A percentile compares a stretch with the other conserved stretches of the same genome.
Evolutionary conservation across 2,888 invertebrate species (phyloP).

Genomic region (Boloria selene): DNA sequence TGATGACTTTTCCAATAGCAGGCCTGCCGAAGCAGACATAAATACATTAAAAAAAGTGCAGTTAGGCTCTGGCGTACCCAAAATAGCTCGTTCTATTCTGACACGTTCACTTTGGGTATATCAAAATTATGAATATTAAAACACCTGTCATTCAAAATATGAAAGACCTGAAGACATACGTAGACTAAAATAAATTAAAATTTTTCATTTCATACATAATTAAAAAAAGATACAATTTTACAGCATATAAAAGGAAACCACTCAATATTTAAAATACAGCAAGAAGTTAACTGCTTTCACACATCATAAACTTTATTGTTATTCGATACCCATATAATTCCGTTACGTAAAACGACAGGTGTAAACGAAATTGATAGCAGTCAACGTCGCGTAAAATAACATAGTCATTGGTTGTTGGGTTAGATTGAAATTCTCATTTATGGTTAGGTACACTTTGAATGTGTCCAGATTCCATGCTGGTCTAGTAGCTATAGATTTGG

Average conservation of each 20-base stretch:
- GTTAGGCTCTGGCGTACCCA: no score
- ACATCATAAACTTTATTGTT: conserved; percentile 15
- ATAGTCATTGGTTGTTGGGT: conserved; percentile 2
- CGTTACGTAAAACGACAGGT: conserved; percentile 26
- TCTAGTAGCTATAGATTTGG: no score
- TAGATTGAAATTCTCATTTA: conserved; percentile 6
- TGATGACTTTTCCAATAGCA: no score
- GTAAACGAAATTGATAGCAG: conserved; percentile 23
- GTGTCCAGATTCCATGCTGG: no score
- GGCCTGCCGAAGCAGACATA: no score
- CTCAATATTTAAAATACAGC: conserved; percentile 8
- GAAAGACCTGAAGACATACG: neutral
- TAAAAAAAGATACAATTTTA: neutral
- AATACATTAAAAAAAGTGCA: no score
- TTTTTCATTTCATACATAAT: neutral
- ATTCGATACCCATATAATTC: conserved; percentile 24
- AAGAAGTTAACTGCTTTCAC: conserved; percentile 9
- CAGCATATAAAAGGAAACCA: neutral
- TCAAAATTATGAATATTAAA: no score
- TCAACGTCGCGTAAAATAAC: conserved; percentile 34
- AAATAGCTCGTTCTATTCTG: no score
- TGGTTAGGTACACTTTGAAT: neutral
- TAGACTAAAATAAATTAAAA: neutral
- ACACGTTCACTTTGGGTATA: no score
- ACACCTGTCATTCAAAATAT: no score